These are phyloP conservation scores for Carcina quercana DNA, from an alignment of 2,888 invertebrate genomes.

Conservation along the genomic window DNA sequence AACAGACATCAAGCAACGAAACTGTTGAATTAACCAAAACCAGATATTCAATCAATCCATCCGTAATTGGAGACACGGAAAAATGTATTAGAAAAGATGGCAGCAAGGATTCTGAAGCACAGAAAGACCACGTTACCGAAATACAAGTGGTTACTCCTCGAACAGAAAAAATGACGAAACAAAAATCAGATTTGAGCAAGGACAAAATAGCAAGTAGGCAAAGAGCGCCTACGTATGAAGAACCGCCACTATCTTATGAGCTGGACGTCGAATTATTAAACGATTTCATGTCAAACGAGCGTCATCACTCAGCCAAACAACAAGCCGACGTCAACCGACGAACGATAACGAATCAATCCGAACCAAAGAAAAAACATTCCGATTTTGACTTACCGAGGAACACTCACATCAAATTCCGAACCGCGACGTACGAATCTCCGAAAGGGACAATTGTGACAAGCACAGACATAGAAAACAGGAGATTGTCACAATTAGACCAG, in stretches of 20 bases:
- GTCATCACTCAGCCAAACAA: constrained; percentile 58
- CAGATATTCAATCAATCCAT: constrained; percentile 56
- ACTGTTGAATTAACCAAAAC: constrained; percentile 56
- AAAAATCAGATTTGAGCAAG: constrained; percentile 36
- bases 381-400: constrained; percentile 69
- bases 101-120: constrained; percentile 26
- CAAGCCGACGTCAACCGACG: constrained; percentile 49
- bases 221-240: constrained; percentile 45
- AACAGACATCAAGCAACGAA: constrained; percentile 40
- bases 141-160: constrained; percentile 79
- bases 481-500: constrained; percentile 72
- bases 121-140: constrained; percentile 80
- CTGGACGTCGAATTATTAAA: constrained; percentile 60
- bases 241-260: constrained; percentile 55
- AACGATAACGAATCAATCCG: constrained; percentile 46
- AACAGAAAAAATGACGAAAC: constrained; percentile 42
- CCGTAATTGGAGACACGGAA: constrained; percentile 52
- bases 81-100: constrained; percentile 36
- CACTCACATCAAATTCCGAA: constrained; percentile 76
- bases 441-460: constrained; percentile 70
- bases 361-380: constrained; percentile 68
- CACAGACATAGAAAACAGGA: constrained; percentile 70
- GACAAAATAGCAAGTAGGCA: constrained; percentile 58
- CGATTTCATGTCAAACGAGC: constrained; percentile 65
- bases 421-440: constrained; percentile 76